phyloP scores from a whole-genome alignment of 2,797 vertebrate species.

The Pseudopleuronectes americanus region DNA sequence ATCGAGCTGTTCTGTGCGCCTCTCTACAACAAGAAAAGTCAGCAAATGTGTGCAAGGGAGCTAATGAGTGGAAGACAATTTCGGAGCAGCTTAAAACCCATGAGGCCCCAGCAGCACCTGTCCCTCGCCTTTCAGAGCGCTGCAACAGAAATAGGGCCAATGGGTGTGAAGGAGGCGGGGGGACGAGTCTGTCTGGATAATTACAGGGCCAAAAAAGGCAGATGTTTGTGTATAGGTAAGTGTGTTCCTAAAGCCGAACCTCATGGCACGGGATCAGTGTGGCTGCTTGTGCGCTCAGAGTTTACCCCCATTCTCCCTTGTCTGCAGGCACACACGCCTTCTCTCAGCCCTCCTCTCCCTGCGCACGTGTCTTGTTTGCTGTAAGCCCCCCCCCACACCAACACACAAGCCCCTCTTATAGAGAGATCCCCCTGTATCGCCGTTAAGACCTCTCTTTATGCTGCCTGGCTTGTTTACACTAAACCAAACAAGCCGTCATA shows the following conservation, averaged over 20 bases:
- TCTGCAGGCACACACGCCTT: slow-evolving; percentile 57
- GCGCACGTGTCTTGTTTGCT: slow-evolving; percentile 56
- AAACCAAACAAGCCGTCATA: not conserved
- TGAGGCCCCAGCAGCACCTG: slow-evolving; percentile 64
- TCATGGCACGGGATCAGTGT: slow-evolving; percentile 20
- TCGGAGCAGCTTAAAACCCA: slow-evolving; percentile 49
- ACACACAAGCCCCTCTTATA: slow-evolving; percentile 4
- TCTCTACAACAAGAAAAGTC: slow-evolving; percentile 3
- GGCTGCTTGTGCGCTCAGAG: slow-evolving; percentile 6
- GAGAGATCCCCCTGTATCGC: not conserved
- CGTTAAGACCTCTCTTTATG: not conserved
- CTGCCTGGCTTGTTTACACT: not conserved
- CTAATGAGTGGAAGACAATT: slow-evolving; percentile 43
- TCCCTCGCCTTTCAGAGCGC: slow-evolving; percentile 51
- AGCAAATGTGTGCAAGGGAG: not conserved
- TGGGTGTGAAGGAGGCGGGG: not conserved
- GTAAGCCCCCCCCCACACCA: slow-evolving; percentile 17
- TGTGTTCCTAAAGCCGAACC: slow-evolving; percentile 11
- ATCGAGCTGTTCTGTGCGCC: not conserved
- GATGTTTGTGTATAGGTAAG: slow-evolving; percentile 42
- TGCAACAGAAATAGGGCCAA: slow-evolving; percentile 17
- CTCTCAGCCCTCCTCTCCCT: slow-evolving; percentile 42
- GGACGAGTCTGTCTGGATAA: slow-evolving; percentile 45
- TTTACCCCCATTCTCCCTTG: slow-evolving; percentile 27
- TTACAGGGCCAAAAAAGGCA: slow-evolving; percentile 41